A percentile compares a stretch with the other conserved stretches of the same genome.
These are phyloP conservation scores for Thamnophis sirtalis DNA, from an alignment of 2,113 vertebrate species.

Conservation along the genomic window DNA sequence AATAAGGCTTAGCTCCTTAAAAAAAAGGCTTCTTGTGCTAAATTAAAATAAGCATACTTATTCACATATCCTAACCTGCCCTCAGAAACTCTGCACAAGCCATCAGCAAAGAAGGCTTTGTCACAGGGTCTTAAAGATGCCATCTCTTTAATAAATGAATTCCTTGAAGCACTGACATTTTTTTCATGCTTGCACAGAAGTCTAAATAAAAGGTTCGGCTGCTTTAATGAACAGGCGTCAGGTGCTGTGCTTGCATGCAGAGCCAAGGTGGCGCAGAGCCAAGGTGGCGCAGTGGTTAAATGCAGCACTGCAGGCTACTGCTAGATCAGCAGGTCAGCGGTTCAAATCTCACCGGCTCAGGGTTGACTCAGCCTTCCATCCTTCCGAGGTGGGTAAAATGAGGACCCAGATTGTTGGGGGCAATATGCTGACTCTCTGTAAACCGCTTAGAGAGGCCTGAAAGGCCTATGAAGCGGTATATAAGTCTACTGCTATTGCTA, in stretches of 20 bases:
- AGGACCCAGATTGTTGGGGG: too few species aligned
- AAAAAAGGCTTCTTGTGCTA: neutral
- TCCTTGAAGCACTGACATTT: neutral
- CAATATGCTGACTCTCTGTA: too few species aligned
- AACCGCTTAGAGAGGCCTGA: too few species aligned
- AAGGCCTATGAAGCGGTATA: too few species aligned
- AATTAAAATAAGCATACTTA: neutral
- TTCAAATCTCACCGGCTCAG: too few species aligned
- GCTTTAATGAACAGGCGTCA: neutral
- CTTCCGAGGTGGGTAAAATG: too few species aligned
- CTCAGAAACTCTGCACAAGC: neutral
- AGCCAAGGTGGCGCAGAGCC: too few species aligned
- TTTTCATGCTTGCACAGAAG: neutral
- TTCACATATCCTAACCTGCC: neutral
- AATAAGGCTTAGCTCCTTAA: neutral
- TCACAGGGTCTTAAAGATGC: neutral
- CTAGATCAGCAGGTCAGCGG: too few species aligned
- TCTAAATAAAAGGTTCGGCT: neutral
- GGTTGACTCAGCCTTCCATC: too few species aligned
- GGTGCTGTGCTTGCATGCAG: neutral
- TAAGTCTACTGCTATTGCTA: too few species aligned
- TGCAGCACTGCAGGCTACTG: too few species aligned
- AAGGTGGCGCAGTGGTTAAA: too few species aligned
- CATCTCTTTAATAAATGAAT: neutral
- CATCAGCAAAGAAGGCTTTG: neutral